Evolutionary conservation across 2,888 invertebrate genomes (phyloP).

Genomic region (Netelia virgata): DNA sequence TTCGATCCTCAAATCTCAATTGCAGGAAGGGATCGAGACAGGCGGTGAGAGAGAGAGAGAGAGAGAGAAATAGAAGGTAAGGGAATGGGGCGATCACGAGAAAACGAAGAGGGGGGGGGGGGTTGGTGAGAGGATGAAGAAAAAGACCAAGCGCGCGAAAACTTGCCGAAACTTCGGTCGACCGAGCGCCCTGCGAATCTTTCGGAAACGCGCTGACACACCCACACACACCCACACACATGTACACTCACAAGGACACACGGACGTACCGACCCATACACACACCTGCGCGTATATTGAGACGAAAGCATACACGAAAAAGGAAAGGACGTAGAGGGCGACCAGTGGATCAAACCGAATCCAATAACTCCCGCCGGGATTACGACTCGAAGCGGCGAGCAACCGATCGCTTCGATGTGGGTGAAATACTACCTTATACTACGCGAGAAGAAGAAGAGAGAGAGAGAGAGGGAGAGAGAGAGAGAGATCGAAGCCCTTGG

Average conservation of each 20-base stretch:
- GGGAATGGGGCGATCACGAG: neutral
- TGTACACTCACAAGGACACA: neutral
- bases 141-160: constrained; percentile 50
- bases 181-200: constrained; percentile 37
- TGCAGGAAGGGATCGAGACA: constrained; percentile 16
- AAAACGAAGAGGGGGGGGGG: neutral
- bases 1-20: constrained; percentile 57
- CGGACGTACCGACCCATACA: neutral
- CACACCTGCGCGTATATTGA: constrained; percentile 13
- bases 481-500: constrained; percentile 16
- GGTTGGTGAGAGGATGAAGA: constrained; percentile 28
- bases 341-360: constrained; percentile 81
- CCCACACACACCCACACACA: constrained; percentile 5
- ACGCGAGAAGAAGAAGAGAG: neutral
- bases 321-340: constrained; percentile 62
- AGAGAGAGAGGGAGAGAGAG: neutral
- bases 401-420: constrained; percentile 72
- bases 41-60: neutral
- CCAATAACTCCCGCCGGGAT: constrained; percentile 82
- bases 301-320: constrained; percentile 56
- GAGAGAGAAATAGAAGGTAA: neutral
- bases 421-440: constrained; percentile 36
- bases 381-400: constrained; percentile 77
- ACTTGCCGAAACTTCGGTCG: constrained; percentile 59
- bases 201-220: constrained; percentile 42